Evolutionary conservation across 2,797 vertebrate species (phyloP), one percentile per base, ranked within the genome.

Genomic region (Prunella strophiata): DNA sequence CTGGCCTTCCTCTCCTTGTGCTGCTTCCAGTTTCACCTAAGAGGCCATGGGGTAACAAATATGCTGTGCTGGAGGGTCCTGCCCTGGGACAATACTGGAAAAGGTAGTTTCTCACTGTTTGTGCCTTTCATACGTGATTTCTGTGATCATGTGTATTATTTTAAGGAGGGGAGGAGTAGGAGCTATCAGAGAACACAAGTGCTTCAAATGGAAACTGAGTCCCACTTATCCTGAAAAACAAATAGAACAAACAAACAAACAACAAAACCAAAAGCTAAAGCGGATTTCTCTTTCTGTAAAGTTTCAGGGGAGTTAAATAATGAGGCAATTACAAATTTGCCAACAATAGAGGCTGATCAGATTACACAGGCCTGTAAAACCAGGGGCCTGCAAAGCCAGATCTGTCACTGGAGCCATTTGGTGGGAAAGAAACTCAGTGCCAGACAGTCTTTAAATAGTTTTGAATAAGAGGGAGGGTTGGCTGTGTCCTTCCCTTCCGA

Each of bases 401-500:
- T 86, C 26, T 34, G 18, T 94, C 84, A 62, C 73, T 78, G 94
- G 83, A 70, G 87, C 91, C 80, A 11, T 70, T 95, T 75, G 93
- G 93, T 95, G 88, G 87, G 77, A 50, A 93, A 85, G 82, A 54
- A 71, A 70, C 40, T 48, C n/a, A 48, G 67, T 52, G 88, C 94
- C 91, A 93, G 86, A 89, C 67, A 21, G 29, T 70, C 97, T 95
- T 96, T 91, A 93, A 91, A 94, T 70, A 88, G 93, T 88, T 90
- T 86, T 97, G 85, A 81, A 96, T 80, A 70, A 88, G 84, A 86
- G 86, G 78, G 95, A 96, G 92, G 81, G 82, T 90, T 65, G 40
- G 71, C 84, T 86, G 80, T 91, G 94, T 96, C 95, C 94, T 96
- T 96, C 96, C 96, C 95, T 96, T 89, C 85, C 91, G 59, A 80